Percentiles rank a stretch among this genome's conserved stretches.
Evolutionary conservation across 2,113 vertebrate species (phyloP).

Genomic region (Megatriorchis doriae): DNA sequence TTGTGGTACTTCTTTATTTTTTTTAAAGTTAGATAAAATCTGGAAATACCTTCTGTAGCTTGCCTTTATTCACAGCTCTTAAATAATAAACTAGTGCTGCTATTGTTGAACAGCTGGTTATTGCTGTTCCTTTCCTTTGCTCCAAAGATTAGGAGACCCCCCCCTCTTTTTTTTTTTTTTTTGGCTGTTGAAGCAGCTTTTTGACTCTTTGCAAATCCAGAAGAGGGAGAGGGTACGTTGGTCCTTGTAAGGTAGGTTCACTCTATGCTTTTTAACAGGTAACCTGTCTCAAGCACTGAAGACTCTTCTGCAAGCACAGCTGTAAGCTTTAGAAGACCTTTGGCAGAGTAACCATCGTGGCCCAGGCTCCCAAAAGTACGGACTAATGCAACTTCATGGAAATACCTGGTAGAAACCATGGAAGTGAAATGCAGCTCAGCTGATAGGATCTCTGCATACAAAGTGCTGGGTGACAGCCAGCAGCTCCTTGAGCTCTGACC

Average conservation of each 20-base stretch:
- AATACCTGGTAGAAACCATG: background rate
- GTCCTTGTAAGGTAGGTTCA: no score
- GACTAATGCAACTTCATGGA: background rate
- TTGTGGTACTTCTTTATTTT: background rate
- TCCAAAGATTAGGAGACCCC: background rate
- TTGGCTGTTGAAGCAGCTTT: background rate
- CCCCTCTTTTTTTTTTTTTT: no score
- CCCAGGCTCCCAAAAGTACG: background rate
- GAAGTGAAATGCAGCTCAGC: background rate
- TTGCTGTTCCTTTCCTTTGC: background rate
- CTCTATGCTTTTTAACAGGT: background rate
- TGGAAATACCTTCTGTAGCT: background rate
- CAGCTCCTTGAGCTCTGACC: background rate
- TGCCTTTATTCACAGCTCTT: background rate
- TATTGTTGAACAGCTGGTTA: background rate
- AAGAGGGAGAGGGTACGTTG: background rate
- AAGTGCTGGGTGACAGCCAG: background rate
- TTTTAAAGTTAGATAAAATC: background rate
- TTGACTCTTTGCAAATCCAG: background rate
- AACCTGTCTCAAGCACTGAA: background rate
- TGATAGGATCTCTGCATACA: background rate
- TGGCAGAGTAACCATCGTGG: accelerated
- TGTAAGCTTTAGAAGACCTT: background rate
- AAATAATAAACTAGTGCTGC: background rate
- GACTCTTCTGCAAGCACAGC: background rate